Evolutionary conservation across 1,140 invertebrate genomes (phyloP).

Genomic region (Calliopsis andreniformis): DNA sequence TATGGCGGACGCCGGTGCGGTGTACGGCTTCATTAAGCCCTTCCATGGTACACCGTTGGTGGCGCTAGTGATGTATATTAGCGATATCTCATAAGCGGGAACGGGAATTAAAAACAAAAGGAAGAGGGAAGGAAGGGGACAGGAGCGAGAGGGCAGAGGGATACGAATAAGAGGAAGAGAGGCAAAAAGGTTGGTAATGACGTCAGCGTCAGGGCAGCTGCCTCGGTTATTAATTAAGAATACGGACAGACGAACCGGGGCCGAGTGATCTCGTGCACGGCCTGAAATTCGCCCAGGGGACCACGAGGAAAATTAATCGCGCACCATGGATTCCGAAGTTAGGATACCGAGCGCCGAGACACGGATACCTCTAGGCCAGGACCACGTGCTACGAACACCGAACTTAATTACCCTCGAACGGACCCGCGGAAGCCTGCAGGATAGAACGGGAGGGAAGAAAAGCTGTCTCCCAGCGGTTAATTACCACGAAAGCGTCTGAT

Average conservation of each 20-base stretch:
- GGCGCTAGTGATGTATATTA: constrained; percentile 75
- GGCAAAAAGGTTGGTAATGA: constrained; percentile 77
- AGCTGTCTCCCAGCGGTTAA: constrained; percentile 54
- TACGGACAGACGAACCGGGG: constrained; percentile 66
- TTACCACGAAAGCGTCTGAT: constrained; percentile 66
- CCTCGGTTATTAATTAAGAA: constrained; percentile 79
- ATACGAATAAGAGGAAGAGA: constrained; percentile 46
- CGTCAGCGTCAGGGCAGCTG: constrained; percentile 74
- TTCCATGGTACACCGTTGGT: constrained; percentile 67
- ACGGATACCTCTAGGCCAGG: constrained; percentile 74
- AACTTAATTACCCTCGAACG: constrained; percentile 68
- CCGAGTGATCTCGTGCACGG: constrained; percentile 48
- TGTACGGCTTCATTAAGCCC: constrained; percentile 74
- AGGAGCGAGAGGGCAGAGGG: constrained; percentile 5
- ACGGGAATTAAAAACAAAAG: constrained; percentile 39
- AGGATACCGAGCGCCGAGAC: constrained; percentile 56
- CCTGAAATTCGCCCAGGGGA: constrained; percentile 73
- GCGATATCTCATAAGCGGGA: constrained; percentile 70
- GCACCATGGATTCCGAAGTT: constrained; percentile 71
- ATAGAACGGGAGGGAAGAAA: neutral
- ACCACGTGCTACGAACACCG: constrained; percentile 59
- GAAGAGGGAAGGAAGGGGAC: neutral
- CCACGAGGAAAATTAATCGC: constrained; percentile 75
- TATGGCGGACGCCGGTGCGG: constrained; percentile 41
- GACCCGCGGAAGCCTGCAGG: constrained; percentile 12